Evolutionary conservation across 2,797 vertebrate species (phyloP).

Genomic region (Artibeus lituratus): DNA sequence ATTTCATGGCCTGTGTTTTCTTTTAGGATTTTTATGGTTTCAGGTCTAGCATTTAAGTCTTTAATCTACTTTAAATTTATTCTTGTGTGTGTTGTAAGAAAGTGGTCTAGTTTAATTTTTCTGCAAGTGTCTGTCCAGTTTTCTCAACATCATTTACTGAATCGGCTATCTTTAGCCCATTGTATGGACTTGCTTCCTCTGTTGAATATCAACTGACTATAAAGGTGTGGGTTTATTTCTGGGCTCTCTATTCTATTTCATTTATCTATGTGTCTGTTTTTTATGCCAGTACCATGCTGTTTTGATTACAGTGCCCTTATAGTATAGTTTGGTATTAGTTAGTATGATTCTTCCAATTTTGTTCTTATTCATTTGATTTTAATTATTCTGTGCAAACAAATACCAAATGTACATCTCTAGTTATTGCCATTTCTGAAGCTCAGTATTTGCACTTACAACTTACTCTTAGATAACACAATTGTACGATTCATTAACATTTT

Average conservation of each 20-base stretch:
- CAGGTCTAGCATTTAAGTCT: background rate
- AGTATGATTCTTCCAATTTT: background rate
- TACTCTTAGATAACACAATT: background rate
- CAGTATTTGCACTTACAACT: background rate
- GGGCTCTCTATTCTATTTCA: background rate
- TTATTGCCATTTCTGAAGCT: background rate
- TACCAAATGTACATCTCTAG: background rate
- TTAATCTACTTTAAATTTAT: background rate
- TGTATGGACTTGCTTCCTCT: background rate
- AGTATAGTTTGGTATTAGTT: background rate
- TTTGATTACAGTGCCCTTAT: background rate
- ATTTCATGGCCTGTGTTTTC: background rate
- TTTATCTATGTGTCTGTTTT: background rate
- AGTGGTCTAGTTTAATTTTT: background rate
- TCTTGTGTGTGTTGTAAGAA: background rate
- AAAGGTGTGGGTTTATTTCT: background rate
- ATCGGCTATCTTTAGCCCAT: background rate
- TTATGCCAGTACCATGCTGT: background rate
- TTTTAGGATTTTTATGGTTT: background rate
- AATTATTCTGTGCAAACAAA: background rate
- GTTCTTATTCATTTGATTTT: slow-evolving; percentile 3
- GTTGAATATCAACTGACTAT: background rate
- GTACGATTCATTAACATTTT: background rate
- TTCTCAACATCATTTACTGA: background rate
- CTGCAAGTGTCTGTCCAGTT: background rate